Conservation (phyloP, 2,113 vertebrate genomes). For the Ammodytes dubius region DNA sequence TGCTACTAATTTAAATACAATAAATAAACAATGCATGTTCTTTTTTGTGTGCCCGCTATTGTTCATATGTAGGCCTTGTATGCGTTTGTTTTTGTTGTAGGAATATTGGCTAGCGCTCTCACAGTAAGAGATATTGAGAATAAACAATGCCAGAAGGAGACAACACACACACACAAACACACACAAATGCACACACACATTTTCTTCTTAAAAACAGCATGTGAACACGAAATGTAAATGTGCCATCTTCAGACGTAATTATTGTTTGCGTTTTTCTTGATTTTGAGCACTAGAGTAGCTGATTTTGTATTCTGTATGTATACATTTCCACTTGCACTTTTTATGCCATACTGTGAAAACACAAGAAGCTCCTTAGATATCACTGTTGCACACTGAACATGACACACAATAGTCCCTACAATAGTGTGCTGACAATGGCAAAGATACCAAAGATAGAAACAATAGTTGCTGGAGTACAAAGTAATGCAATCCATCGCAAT, state of each 20-base stretch:
- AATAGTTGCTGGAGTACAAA: constrained; percentile 4
- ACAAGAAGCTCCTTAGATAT: background rate
- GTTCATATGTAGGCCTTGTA: constrained; percentile 6
- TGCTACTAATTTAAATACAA: background rate
- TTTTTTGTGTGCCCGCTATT: background rate
- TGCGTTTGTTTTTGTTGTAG: constrained; percentile 27
- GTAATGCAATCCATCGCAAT: constrained; percentile 18
- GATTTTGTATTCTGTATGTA: background rate
- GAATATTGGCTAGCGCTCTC: constrained; percentile 17
- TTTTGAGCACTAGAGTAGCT: background rate
- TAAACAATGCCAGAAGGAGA: constrained; percentile 43
- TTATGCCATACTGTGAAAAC: constrained; percentile 1
- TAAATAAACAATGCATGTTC: background rate
- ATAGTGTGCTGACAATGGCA: background rate
- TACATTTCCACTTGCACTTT: background rate
- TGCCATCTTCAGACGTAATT: background rate
- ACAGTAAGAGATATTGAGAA: constrained; percentile 22
- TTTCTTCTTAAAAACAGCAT: constrained; percentile 18
- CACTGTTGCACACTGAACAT: background rate
- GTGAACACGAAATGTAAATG: background rate
- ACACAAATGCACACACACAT: background rate
- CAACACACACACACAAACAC: background rate
- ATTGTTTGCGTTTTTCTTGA: background rate
- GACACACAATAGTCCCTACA: background rate
- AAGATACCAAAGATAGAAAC: background rate